Conservation (phyloP, 2,888 invertebrate genomes). For the Nomada hirtipes region DNA sequence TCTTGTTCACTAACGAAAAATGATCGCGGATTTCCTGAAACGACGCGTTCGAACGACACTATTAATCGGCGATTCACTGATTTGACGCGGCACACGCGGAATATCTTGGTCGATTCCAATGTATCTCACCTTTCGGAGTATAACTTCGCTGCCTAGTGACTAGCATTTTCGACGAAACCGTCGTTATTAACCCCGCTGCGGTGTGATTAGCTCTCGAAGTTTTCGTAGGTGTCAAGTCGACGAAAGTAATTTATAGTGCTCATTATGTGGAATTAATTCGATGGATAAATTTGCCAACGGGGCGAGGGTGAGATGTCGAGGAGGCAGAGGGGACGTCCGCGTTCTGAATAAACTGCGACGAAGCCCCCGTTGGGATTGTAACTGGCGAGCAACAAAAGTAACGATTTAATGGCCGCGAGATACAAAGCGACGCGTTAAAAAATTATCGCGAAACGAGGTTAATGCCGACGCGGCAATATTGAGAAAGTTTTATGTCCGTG, state of each 20-base stretch:
- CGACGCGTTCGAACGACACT: slow-evolving; percentile 27
- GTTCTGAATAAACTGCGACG: slow-evolving; percentile 36
- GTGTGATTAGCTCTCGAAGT: slow-evolving; percentile 54
- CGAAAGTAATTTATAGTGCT: slow-evolving; percentile 52
- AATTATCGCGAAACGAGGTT: slow-evolving; percentile 23
- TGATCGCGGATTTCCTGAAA: slow-evolving; percentile 2
- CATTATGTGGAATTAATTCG: slow-evolving; percentile 49
- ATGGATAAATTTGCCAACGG: slow-evolving; percentile 44
- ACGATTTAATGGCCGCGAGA: slow-evolving; percentile 30
- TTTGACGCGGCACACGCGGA: slow-evolving; percentile 31
- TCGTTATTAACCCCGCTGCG: slow-evolving; percentile 30
- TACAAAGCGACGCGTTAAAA: slow-evolving; percentile 20
- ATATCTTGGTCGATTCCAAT: slow-evolving; percentile 56
- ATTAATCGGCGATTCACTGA: slow-evolving; percentile 50
- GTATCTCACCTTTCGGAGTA: slow-evolving; percentile 42
- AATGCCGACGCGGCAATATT: slow-evolving; percentile 10
- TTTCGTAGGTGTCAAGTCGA: slow-evolving; percentile 39
- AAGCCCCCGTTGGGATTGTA: slow-evolving; percentile 36
- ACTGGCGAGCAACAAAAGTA: slow-evolving; percentile 35
- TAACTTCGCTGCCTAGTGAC: slow-evolving; percentile 7
- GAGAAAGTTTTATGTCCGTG: slow-evolving; percentile 9
- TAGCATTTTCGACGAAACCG: slow-evolving; percentile 14
- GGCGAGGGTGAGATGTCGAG: not conserved
- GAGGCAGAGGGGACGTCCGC: not conserved
- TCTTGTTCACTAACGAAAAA: not conserved